Conservation (phyloP, 2,797 vertebrate species). For the Megalops cyprinoides region DNA sequence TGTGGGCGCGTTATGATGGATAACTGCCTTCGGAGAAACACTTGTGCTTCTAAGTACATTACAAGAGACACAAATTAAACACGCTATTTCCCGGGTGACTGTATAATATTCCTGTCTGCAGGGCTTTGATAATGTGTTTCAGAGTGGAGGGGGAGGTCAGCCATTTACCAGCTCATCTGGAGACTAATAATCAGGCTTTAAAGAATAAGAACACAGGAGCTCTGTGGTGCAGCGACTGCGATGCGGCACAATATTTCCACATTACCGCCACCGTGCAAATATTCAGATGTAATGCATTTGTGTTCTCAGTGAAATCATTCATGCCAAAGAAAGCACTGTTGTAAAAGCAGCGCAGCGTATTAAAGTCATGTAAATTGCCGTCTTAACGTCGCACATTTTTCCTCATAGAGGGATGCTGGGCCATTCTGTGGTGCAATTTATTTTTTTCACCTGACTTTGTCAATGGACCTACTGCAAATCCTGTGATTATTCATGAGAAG, state of each 20-base stretch:
- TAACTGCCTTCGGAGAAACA: conserved; percentile 19
- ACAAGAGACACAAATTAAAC: conserved; percentile 27
- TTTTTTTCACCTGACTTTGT: conserved; percentile 22
- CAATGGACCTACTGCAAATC: conserved; percentile 24
- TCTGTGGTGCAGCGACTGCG: background rate
- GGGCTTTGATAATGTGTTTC: background rate
- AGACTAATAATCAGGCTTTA: conserved; percentile 4
- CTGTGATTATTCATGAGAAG: conserved; percentile 27
- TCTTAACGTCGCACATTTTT: conserved; percentile 18
- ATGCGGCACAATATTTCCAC: background rate
- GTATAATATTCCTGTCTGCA: conserved; percentile 10
- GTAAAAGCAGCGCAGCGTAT: background rate
- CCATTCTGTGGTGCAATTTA: conserved; percentile 3
- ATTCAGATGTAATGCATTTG: conserved; percentile 22
- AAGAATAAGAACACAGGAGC: conserved; percentile 13
- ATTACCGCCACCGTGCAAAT: background rate
- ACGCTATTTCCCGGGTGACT: conserved; percentile 9
- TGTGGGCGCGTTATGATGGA: conserved; percentile 1
- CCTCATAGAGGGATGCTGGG: background rate
- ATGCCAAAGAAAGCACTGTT: background rate
- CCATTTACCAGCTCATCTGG: conserved; percentile 14
- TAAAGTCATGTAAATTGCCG: background rate
- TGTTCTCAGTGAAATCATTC: background rate
- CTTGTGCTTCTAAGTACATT: conserved; percentile 10
- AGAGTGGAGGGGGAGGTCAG: conserved; percentile 5